Percentiles rank a stretch among this genome's conserved stretches.
These are phyloP conservation scores for Micrasema minimum DNA, from an alignment of 1,140 invertebrate species.

Conservation along the genomic window DNA sequence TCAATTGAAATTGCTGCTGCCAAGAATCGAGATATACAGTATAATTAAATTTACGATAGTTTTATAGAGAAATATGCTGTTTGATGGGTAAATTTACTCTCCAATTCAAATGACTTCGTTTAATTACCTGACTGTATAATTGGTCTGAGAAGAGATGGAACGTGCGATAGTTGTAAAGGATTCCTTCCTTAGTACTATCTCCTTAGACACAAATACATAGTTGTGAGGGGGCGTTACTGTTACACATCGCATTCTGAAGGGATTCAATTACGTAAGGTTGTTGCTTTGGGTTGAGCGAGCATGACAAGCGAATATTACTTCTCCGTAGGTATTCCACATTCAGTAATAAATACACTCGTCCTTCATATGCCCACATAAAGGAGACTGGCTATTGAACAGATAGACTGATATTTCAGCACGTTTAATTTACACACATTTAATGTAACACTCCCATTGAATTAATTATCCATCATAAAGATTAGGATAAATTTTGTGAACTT, in stretches of 20 bases:
- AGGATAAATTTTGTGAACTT: neutral
- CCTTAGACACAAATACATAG: slow-evolving; percentile 25
- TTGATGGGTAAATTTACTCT: neutral
- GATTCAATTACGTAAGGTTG: slow-evolving; percentile 21
- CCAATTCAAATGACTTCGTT: neutral
- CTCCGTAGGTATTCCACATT: neutral
- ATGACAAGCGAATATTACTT: slow-evolving; percentile 20
- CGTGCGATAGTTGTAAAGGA: neutral
- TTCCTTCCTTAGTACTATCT: neutral
- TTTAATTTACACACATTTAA: neutral
- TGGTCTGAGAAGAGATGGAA: neutral
- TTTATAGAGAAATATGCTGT: neutral
- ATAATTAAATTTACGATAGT: neutral
- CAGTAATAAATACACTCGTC: neutral
- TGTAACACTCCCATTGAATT: neutral
- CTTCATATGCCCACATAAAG: neutral
- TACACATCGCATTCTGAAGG: slow-evolving; percentile 3
- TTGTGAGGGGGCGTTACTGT: slow-evolving; percentile 8
- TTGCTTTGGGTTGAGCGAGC: neutral
- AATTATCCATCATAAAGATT: neutral
- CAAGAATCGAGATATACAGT: too few relatives aligned
- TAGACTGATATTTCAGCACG: too few relatives aligned
- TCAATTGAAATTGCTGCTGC: too few relatives aligned
- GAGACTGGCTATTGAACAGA: too few relatives aligned
- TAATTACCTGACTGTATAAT: neutral